phyloP scores from a whole-genome alignment of 2,797 vertebrate genomes.

The Stomatorhinus walkeri region DNA sequence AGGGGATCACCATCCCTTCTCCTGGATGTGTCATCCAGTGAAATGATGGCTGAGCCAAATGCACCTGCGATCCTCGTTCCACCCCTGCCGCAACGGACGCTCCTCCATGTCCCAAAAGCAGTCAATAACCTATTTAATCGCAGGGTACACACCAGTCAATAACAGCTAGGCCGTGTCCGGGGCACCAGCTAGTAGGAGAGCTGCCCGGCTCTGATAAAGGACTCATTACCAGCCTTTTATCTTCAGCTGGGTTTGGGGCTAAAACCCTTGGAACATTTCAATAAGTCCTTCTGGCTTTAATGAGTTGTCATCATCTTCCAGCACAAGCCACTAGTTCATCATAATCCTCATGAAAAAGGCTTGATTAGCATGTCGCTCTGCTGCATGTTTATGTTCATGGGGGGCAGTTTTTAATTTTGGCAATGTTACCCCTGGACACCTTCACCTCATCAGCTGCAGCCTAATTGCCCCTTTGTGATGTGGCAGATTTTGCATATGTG shows the following conservation, averaged over 20 bases:
- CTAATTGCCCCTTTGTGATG: background rate
- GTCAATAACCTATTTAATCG: conserved; percentile 77
- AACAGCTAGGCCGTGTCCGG: conserved; percentile 50
- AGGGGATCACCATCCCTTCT: background rate
- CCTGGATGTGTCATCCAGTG: background rate
- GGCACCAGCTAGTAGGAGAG: conserved; percentile 53
- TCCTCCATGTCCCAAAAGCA: conserved; percentile 35
- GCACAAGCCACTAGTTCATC: conserved; percentile 42
- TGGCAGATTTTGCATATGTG: background rate
- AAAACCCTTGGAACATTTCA: conserved; percentile 63
- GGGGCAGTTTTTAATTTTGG: conserved; percentile 57
- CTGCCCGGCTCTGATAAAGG: conserved; percentile 64
- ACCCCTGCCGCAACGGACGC: conserved; percentile 43
- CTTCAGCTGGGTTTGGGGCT: conserved; percentile 55
- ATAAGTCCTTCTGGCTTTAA: conserved; percentile 62
- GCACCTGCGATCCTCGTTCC: conserved; percentile 32
- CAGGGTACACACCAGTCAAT: conserved; percentile 53
- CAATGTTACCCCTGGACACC: conserved; percentile 42
- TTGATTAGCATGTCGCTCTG: conserved; percentile 64
- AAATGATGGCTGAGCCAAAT: background rate
- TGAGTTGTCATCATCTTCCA: conserved; percentile 63
- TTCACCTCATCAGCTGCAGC: background rate
- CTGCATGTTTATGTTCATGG: conserved; percentile 54
- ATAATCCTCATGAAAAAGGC: conserved; percentile 49
- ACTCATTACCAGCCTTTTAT: conserved; percentile 62